Evolutionary conservation across 2,797 vertebrate genomes (phyloP), one percentile per base, ranked within the genome.

Genomic region (Chaunax sp.): DNA sequence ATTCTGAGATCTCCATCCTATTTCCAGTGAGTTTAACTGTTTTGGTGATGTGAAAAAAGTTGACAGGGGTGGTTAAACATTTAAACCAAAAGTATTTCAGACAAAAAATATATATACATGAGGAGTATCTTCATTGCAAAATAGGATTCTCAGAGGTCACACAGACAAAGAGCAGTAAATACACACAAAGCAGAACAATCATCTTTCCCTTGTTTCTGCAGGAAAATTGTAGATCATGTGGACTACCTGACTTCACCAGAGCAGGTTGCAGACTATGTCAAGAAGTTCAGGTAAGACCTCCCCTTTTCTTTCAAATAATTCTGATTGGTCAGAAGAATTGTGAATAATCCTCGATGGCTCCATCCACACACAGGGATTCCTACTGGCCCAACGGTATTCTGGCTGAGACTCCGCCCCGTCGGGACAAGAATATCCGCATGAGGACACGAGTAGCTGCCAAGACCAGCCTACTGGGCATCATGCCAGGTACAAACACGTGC

Each of bases 191-290:
- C 59, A 26, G 28, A 53, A 22, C 19, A 80, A 47, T 22, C 38
- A 2, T 62, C 1, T 30, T 28, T 55, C 53, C 43, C 76, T 44
- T 90, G 81, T 87, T 45, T 59, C 90, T 94, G 54, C 81, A 99
- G 98, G 89, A 99, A 99, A 96, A 99, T 99, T 64, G 97, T 99
- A 76, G 98, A 99, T 90, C 98, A 99, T 40, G 98, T 99, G 78
- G 97, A 99, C 83, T 96, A 93, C 91, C 93, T 99, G 96, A 99
- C 98, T 0, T 98, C 98, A 47, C 97, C 97, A 0, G 98, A 99
- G 57, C 98, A 99, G 92, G 98, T 99, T 66, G 96, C 98, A 12
- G 98, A 99, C 85, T 97, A 97, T 0, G 97, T 99, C 72, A 99
- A 99, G 83, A 96, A 95, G 81, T 99, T 99, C 93, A 96, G 98